These are phyloP conservation scores for Eristalis arbustorum DNA, from an alignment of 2,888 invertebrate species.

Conservation along the genomic window DNA sequence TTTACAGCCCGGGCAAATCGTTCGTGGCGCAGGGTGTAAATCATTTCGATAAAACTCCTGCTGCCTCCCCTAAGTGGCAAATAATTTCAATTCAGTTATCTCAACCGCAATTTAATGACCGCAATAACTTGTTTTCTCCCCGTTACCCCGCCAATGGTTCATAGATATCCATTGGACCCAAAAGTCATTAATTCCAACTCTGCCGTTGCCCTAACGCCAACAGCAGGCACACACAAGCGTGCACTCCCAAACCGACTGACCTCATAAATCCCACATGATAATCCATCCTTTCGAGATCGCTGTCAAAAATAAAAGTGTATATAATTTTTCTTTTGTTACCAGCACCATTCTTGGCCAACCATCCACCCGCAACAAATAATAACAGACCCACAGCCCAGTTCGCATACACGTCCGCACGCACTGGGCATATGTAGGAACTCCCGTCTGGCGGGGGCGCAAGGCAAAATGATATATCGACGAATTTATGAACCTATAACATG, in stretches of 20 bases:
- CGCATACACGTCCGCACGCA: background rate
- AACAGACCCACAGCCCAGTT: conserved; percentile 7
- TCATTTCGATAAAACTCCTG: conserved; percentile 57
- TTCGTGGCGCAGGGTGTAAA: conserved; percentile 18
- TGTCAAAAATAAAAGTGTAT: conserved; percentile 57
- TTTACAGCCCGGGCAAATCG: conserved; percentile 11
- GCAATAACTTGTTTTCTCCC: conserved; percentile 60
- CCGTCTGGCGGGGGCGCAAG: background rate
- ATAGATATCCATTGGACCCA: conserved; percentile 43
- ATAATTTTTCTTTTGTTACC: conserved; percentile 65
- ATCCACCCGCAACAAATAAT: conserved; percentile 66
- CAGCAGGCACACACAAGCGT: background rate
- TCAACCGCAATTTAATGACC: conserved; percentile 69
- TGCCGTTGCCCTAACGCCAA: conserved; percentile 10
- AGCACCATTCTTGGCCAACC: conserved; percentile 55
- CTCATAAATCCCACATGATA: conserved; percentile 69
- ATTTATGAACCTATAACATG: conserved; percentile 69
- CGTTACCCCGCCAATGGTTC: conserved; percentile 35
- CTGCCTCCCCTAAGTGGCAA: conserved; percentile 54
- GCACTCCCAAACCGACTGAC: conserved; percentile 57
- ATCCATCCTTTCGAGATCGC: conserved; percentile 68
- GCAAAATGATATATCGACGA: conserved; percentile 67
- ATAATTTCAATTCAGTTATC: conserved; percentile 70
- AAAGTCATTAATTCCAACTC: conserved; percentile 63
- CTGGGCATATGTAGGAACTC: conserved; percentile 13